Conservation (phyloP, 2,888 invertebrate species). For the Villa cingulata region DNA sequence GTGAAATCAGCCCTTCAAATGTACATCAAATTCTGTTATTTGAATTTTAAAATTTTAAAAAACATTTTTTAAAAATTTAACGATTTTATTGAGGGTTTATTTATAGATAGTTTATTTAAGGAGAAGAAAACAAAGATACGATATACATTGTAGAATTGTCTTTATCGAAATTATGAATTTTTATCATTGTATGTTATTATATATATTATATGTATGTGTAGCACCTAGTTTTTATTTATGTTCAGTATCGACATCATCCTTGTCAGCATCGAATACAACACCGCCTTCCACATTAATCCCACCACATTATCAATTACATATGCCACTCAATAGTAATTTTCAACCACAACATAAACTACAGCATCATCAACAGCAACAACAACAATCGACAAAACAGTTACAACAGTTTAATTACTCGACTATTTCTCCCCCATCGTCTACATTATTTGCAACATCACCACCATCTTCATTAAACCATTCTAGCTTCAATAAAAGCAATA, state of each 20-base stretch:
- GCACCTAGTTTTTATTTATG: conserved; percentile 6
- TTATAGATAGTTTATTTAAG: too few species aligned
- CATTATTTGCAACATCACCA: neutral
- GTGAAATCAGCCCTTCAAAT: too few species aligned
- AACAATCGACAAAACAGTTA: neutral
- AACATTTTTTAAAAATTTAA: too few species aligned
- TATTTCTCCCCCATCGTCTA: neutral
- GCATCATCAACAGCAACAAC: conserved; percentile 1
- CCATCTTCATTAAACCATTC: neutral
- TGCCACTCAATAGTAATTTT: neutral
- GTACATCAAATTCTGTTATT: too few species aligned
- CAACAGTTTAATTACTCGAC: neutral
- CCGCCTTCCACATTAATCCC: conserved; percentile 4
- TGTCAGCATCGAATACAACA: conserved; percentile 4
- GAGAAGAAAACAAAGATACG: too few species aligned
- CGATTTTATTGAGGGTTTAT: too few species aligned
- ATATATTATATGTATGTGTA: neutral
- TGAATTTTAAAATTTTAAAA: too few species aligned
- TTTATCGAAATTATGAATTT: too few species aligned
- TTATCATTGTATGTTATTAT: neutral
- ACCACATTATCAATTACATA: conserved; percentile 4
- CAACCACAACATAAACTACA: conserved; percentile 10
- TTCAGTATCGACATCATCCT: conserved; percentile 6
- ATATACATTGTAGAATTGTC: too few species aligned
- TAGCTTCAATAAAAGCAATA: too few species aligned